Evolutionary conservation across 2,797 vertebrate species (phyloP), one percentile per base, ranked within the genome.

Genomic region (Alauda arvensis): DNA sequence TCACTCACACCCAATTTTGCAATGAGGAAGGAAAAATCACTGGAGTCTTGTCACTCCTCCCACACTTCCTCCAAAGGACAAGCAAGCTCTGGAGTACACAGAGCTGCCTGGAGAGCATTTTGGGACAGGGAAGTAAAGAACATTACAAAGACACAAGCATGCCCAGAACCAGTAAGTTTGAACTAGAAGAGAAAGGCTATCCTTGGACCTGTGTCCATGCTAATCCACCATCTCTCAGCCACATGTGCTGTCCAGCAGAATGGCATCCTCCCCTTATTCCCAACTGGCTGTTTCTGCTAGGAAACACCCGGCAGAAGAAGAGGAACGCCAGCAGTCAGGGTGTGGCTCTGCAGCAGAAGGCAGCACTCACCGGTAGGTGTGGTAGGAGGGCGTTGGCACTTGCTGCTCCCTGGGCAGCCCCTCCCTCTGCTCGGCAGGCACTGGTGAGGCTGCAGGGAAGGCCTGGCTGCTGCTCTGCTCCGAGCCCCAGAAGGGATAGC

Each of bases 401-500:
- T 97, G 98, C 95, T 98, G 98, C 94, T 98, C 98, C 2, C 97
- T 59, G 93, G 95, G 95, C 95, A 98, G 97, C 20, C 96, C 52
- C 17, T 98, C 97, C 34, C 93, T 84, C 96, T 96, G 71, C 61
- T 88, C 82, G 3, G 97, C 97, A 1, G 97, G 80, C 6, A 93
- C 96, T 0, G 97, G 97, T 0, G 97, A 97, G 3, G 96, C 96
- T 0, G 96, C 95, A 80, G 97, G 96, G 39, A 88, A 91, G 24
- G 83, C 80, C 24, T 96, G 95, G 61, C 81, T 84, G 85, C 91
- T 86, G 14, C 95, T 97, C 79, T 97, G 95, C 85, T 98, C 98
- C 0, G 85, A 84, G 25, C 94, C 88, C 98, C 98, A 99, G 13
- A 97, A 96, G 16, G 97, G 97, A 95, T 97, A 98, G 1, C 95